A percentile compares a stretch with the other conserved stretches of the same genome.
These are phyloP conservation scores for Lycophotia porphyrea DNA, from an alignment of 2,888 invertebrate genomes.

Conservation along the genomic window DNA sequence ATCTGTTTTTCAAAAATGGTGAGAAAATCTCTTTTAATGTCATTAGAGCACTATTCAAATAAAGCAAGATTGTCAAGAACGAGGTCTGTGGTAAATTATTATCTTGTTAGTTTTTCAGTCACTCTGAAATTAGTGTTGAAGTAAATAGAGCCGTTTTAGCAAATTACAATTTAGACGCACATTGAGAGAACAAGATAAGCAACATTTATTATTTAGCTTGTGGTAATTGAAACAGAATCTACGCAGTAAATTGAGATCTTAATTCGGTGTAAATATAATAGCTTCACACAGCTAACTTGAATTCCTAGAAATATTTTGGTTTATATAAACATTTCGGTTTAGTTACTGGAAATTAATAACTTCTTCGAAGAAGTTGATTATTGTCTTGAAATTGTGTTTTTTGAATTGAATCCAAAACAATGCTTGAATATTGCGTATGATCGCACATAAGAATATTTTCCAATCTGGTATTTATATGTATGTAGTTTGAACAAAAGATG, in stretches of 20 bases:
- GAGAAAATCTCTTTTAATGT: background rate
- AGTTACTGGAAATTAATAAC: background rate
- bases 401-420: background rate
- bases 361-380: background rate
- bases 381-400: background rate
- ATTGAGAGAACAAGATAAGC: background rate
- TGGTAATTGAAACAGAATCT: slow-evolving; percentile 44
- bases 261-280: slow-evolving; percentile 1
- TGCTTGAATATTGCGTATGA: background rate
- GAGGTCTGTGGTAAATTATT: background rate
- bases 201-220: slow-evolving; percentile 35
- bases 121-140: slow-evolving; percentile 3
- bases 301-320: slow-evolving; percentile 10
- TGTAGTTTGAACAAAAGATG: background rate
- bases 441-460: background rate
- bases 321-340: background rate
- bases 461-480: background rate
- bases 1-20: background rate
- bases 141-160: slow-evolving; percentile 14
- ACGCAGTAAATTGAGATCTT: slow-evolving; percentile 22
- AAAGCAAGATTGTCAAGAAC: background rate
- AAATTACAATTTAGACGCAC: slow-evolving; percentile 4
- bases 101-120: background rate
- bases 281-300: background rate
- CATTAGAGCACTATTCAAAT: background rate